Evolutionary conservation across 2,888 invertebrate species (phyloP).

Genomic region (Stenotaenia linearis): DNA sequence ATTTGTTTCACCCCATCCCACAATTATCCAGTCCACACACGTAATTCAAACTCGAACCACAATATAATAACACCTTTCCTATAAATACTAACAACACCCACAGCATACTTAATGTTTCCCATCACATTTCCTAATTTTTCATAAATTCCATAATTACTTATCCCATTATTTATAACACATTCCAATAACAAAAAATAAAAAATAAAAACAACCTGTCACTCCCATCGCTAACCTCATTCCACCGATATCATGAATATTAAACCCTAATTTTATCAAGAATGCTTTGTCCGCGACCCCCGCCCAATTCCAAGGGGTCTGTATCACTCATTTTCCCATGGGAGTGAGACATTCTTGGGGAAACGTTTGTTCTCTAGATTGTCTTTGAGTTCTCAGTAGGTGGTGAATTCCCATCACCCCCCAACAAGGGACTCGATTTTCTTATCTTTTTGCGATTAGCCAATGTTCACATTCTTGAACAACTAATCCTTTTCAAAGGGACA

Average conservation of each 20-base stretch:
- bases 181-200: background rate
- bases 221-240: background rate
- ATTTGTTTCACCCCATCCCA: slow-evolving; percentile 10
- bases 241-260: slow-evolving; percentile 10
- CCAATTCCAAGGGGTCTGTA: slow-evolving; percentile 2
- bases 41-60: background rate
- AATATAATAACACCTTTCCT: background rate
- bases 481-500: background rate
- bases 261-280: background rate
- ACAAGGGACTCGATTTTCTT: background rate
- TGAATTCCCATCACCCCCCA: slow-evolving; percentile 4
- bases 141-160: background rate
- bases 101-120: background rate
- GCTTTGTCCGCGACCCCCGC: background rate
- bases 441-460: no score
- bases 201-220: slow-evolving; percentile 1
- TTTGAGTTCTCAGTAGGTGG: background rate
- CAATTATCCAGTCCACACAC: background rate
- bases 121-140: background rate
- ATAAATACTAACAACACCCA: background rate
- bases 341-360: slow-evolving; percentile 17
- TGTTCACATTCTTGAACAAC: background rate
- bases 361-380: background rate
- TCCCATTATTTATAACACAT: background rate
- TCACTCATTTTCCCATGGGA: slow-evolving; percentile 20